Conservation (phyloP, 2,888 invertebrate genomes). For the Sinohyriopsis cumingii region DNA sequence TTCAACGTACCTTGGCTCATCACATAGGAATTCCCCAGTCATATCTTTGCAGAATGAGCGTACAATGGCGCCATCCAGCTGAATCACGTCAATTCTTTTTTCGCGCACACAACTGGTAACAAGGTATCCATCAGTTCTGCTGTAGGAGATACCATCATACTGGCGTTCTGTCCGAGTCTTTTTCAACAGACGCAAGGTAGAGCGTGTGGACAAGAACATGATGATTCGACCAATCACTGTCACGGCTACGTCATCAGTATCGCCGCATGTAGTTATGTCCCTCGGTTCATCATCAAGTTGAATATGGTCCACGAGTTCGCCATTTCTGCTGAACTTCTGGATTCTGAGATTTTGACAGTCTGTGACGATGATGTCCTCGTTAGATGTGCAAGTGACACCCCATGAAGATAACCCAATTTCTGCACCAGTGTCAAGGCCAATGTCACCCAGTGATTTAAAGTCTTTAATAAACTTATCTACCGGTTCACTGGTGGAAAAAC, state of each 20-base stretch:
- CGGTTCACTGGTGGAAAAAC: slow-evolving; percentile 41
- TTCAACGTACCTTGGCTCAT: slow-evolving; percentile 51
- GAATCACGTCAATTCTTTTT: slow-evolving; percentile 51
- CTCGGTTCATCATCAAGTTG: slow-evolving; percentile 60
- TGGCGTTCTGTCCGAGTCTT: slow-evolving; percentile 55
- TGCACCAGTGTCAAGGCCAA: slow-evolving; percentile 44
- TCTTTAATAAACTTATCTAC: slow-evolving; percentile 46
- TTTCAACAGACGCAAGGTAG: slow-evolving; percentile 43
- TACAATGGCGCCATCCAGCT: slow-evolving; percentile 46
- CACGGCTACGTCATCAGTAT: slow-evolving; percentile 56
- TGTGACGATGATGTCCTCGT: slow-evolving; percentile 60
- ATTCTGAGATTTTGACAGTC: slow-evolving; percentile 58
- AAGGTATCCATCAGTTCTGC: slow-evolving; percentile 34
- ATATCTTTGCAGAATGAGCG: slow-evolving; percentile 41
- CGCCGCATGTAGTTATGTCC: slow-evolving; percentile 54
- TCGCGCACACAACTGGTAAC: slow-evolving; percentile 51
- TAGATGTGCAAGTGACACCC: slow-evolving; percentile 58
- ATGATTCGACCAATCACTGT: slow-evolving; percentile 54
- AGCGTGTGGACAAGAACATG: slow-evolving; percentile 48
- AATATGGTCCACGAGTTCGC: slow-evolving; percentile 60
- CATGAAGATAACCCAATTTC: slow-evolving; percentile 53
- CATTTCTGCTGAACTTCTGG: slow-evolving; percentile 59
- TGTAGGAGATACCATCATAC: slow-evolving; percentile 57
- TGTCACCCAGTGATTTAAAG: slow-evolving; percentile 33
- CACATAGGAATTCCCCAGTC: slow-evolving; percentile 39